A percentile compares a stretch with the other conserved stretches of the same genome.
These are phyloP conservation scores for Parnassius glacialis DNA, from an alignment of 2,888 invertebrate genomes.

Conservation along the genomic window DNA sequence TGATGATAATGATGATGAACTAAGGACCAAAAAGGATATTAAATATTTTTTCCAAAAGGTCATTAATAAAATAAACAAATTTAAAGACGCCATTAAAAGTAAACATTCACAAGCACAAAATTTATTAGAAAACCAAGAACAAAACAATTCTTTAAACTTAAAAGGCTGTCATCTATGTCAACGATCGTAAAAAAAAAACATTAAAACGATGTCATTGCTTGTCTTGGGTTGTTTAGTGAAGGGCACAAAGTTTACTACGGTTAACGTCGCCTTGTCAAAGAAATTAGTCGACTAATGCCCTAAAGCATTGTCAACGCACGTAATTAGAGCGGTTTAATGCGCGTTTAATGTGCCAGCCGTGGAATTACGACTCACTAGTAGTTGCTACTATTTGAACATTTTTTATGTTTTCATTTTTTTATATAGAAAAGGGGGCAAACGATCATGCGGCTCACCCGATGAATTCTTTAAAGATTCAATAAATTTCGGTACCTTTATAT, in stretches of 20 bases:
- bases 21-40: too few species aligned
- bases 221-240: constrained; percentile 43
- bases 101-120: background rate
- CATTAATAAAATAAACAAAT: too few species aligned
- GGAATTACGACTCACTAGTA: constrained; percentile 3
- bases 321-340: constrained; percentile 37
- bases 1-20: too few species aligned
- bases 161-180: constrained; percentile 35
- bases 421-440: too few species aligned
- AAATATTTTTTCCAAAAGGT: too few species aligned
- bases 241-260: constrained; percentile 29
- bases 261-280: constrained; percentile 35
- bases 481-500: too few species aligned
- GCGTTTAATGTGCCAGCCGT: constrained; percentile 20
- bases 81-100: too few species aligned
- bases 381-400: background rate
- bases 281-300: constrained; percentile 38
- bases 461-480: too few species aligned
- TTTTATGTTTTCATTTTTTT: background rate
- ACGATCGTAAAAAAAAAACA: constrained; percentile 33
- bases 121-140: constrained; percentile 10
- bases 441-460: too few species aligned
- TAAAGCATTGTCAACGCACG: constrained; percentile 37
- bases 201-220: constrained; percentile 36
- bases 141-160: constrained; percentile 30